phyloP scores from a whole-genome alignment of 2,113 vertebrate species.

The Pseudopipra pipra region DNA sequence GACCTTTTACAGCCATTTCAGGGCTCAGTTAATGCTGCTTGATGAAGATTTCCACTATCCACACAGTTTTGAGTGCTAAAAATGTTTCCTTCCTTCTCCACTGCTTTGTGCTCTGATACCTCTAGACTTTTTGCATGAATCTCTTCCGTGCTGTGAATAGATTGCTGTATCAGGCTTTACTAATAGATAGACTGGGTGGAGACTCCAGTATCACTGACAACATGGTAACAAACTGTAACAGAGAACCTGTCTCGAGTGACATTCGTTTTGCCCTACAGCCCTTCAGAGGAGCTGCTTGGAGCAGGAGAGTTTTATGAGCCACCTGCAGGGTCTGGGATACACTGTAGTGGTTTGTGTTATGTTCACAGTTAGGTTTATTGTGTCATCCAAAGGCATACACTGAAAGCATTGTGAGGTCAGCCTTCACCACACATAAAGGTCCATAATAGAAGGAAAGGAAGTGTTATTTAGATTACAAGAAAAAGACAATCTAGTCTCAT shows the following conservation, averaged over 20 bases:
- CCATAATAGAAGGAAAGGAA: not conserved
- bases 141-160: not conserved
- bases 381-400: not conserved
- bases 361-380: not conserved
- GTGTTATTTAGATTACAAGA: not conserved
- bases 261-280: not conserved
- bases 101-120: not conserved
- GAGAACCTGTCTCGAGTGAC: not conserved
- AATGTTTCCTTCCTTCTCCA: not conserved
- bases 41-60: not conserved
- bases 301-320: not conserved
- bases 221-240: not conserved
- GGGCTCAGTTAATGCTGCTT: not conserved
- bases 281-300: not conserved
- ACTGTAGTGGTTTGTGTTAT: not conserved
- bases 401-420: not conserved
- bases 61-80: not conserved
- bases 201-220: not conserved
- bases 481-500: not conserved
- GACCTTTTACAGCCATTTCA: not conserved
- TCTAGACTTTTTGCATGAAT: not conserved
- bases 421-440: not conserved
- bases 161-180: not conserved
- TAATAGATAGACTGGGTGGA: accelerated
- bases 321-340: not conserved